phyloP scores from a whole-genome alignment of 2,797 vertebrate genomes.

The Pogoniulus pusillus region DNA sequence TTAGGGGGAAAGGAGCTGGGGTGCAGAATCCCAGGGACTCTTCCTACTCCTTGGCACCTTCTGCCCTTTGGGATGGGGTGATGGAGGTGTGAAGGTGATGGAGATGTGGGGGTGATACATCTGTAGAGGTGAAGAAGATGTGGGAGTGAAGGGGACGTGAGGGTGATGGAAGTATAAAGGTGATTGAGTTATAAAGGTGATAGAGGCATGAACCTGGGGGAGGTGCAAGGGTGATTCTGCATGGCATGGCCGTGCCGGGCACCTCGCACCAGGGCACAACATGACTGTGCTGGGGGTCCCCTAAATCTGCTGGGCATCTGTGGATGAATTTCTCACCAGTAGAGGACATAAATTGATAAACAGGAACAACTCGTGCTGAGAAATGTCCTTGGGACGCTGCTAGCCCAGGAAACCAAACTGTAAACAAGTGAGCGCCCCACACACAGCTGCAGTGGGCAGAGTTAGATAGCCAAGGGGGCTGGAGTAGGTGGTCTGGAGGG shows the following conservation, averaged over 20 bases:
- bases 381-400: too few relatives aligned
- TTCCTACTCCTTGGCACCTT: background rate
- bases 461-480: too few relatives aligned
- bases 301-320: too few relatives aligned
- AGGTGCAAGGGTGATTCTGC: background rate
- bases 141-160: too few relatives aligned
- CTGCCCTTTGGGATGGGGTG: background rate
- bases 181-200: background rate
- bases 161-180: background rate
- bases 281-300: background rate
- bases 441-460: too few relatives aligned
- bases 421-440: too few relatives aligned
- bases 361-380: too few relatives aligned
- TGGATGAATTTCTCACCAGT: too few relatives aligned
- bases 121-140: too few relatives aligned
- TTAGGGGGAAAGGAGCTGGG: background rate
- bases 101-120: background rate
- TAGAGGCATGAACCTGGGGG: background rate
- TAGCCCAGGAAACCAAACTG: too few relatives aligned
- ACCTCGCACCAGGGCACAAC: background rate
- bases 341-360: too few relatives aligned
- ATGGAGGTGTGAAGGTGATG: background rate
- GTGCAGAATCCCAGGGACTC: rapidly evolving
- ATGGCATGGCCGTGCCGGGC: background rate
- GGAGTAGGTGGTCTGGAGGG: too few relatives aligned